Evolutionary conservation across 1,140 invertebrate species (phyloP).

Genomic region (Penaeus indicus): DNA sequence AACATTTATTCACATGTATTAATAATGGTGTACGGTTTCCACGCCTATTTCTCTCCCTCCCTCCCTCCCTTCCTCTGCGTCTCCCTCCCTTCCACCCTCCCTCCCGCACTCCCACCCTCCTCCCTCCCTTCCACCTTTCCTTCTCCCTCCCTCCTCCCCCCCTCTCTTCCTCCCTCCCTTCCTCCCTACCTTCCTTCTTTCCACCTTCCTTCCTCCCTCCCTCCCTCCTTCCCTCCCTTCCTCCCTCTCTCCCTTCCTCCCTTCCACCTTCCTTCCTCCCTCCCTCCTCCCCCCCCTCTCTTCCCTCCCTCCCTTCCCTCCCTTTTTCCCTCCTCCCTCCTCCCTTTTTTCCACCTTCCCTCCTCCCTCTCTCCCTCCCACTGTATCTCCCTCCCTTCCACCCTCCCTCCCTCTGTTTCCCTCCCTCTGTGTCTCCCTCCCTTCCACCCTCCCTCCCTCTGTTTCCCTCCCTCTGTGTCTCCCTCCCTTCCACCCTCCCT

Average conservation of each 20-base stretch:
- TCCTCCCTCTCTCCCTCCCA: background rate
- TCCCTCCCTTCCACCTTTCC: background rate
- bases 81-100: background rate
- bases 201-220: background rate
- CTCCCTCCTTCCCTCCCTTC: background rate
- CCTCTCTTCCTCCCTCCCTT: background rate
- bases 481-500: background rate
- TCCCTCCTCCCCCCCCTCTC: background rate
- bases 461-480: too few relatives aligned
- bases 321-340: background rate
- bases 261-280: background rate
- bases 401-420: background rate
- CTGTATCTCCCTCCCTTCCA: background rate
- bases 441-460: too few relatives aligned
- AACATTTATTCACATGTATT: too few relatives aligned
- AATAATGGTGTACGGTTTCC: too few relatives aligned
- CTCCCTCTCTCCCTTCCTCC: background rate
- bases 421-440: background rate
- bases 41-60: too few relatives aligned
- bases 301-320: background rate
- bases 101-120: background rate
- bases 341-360: background rate
- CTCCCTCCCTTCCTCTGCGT: background rate
- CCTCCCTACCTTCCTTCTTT: background rate
- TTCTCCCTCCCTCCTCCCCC: background rate